A percentile compares a stretch with the other conserved stretches of the same genome.
phyloP scores from a whole-genome alignment of 2,888 invertebrate species.

The Zele albiditarsus region DNA sequence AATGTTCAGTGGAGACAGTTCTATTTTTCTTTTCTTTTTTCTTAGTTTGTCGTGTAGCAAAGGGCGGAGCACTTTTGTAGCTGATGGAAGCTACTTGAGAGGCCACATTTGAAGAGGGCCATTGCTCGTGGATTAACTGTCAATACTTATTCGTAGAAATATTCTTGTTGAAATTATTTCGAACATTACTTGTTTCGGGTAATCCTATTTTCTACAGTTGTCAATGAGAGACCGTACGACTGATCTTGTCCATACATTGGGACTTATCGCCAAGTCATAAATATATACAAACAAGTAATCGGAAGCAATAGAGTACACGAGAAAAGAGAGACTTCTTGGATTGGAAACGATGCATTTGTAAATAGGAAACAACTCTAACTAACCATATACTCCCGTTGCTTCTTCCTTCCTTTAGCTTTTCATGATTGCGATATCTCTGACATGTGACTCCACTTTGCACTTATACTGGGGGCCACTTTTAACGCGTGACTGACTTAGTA shows the following conservation, averaged over 20 bases:
- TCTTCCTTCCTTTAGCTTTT: background rate
- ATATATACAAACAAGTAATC: constrained; percentile 28
- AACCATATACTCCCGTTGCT: constrained; percentile 1
- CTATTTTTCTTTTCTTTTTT: background rate
- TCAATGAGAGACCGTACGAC: background rate
- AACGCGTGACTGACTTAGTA: constrained; percentile 12
- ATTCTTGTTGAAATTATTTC: constrained; percentile 13
- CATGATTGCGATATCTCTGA: constrained; percentile 15
- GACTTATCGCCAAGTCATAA: constrained; percentile 27
- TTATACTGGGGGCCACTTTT: background rate
- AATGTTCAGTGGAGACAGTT: background rate
- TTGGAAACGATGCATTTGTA: background rate
- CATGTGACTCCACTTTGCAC: constrained; percentile 18
- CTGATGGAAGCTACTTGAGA: background rate
- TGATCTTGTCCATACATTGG: constrained; percentile 11
- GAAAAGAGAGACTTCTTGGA: background rate
- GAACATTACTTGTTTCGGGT: constrained; percentile 2
- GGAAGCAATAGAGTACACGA: constrained; percentile 8
- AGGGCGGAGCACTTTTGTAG: constrained; percentile 21
- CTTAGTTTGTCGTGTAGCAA: background rate
- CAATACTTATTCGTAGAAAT: background rate
- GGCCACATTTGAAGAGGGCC: background rate
- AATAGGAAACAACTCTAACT: constrained; percentile 9
- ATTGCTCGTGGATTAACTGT: too few relatives aligned
- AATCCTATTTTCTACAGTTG: background rate